A percentile compares a stretch with the other conserved stretches of the same genome.
Evolutionary conservation across 2,113 vertebrate genomes (phyloP).

Genomic region (Colossoma macropomum): DNA sequence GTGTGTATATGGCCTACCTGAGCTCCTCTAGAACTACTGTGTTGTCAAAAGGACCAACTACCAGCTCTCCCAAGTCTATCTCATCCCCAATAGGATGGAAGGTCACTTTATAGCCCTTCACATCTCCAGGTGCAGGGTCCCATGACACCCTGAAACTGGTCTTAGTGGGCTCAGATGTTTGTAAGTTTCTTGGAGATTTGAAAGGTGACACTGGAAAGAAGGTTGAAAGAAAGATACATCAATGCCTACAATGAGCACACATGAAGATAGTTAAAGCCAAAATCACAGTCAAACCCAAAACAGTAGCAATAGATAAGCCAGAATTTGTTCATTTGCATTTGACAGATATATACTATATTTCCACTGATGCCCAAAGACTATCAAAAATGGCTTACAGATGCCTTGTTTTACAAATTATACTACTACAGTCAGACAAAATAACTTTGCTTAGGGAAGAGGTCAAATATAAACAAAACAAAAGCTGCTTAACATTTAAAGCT

Average conservation of each 20-base stretch:
- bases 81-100: slow-evolving; percentile 88
- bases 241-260: neutral
- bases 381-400: too few relatives aligned
- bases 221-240: neutral
- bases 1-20: slow-evolving; percentile 77
- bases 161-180: slow-evolving; percentile 92
- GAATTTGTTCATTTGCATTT: too few relatives aligned
- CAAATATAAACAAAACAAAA: too few relatives aligned
- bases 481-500: too few relatives aligned
- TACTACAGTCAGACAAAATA: too few relatives aligned
- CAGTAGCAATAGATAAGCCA: neutral
- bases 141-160: slow-evolving; percentile 96
- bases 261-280: neutral
- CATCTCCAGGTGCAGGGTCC: slow-evolving; percentile 91
- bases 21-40: slow-evolving; percentile 96
- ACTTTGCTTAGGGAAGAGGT: too few relatives aligned
- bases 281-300: neutral
- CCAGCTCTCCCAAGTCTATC: slow-evolving; percentile 83
- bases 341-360: too few relatives aligned
- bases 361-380: too few relatives aligned
- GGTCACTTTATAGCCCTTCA: slow-evolving; percentile 93
- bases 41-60: slow-evolving; percentile 93
- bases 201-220: slow-evolving; percentile 85
- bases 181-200: slow-evolving; percentile 92
- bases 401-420: too few relatives aligned